These are phyloP conservation scores for Hippotragus niger DNA, from an alignment of 2,113 vertebrate species.

Conservation along the genomic window DNA sequence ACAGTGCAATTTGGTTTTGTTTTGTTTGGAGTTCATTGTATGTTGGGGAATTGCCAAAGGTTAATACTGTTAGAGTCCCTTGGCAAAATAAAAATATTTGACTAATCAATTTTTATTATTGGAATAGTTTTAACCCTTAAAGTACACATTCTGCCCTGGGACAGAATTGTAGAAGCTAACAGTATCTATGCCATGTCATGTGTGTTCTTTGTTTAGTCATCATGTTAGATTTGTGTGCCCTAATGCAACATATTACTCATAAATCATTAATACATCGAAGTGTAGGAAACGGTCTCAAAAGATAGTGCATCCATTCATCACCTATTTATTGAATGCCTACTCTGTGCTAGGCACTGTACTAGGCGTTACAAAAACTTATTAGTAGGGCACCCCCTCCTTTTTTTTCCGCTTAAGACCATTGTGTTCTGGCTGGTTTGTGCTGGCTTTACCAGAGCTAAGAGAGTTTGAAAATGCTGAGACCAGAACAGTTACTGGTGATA, in stretches of 20 bases:
- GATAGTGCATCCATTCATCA: neutral
- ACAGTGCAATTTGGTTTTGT: conserved; percentile 86
- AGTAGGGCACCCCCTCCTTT: neutral
- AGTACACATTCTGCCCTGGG: conserved; percentile 50
- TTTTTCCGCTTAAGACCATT: neutral
- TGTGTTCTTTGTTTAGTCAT: conserved; percentile 67
- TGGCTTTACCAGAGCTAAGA: neutral
- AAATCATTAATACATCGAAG: conserved; percentile 62
- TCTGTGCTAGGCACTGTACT: neutral
- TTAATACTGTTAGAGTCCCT: conserved; percentile 74
- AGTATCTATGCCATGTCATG: neutral
- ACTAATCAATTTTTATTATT: conserved; percentile 66
- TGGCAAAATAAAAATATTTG: conserved; percentile 74
- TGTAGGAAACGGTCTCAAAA: conserved; percentile 52
- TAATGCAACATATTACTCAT: conserved; percentile 63
- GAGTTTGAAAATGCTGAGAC: neutral
- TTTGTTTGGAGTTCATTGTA: conserved; percentile 70
- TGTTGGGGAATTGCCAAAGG: conserved; percentile 75
- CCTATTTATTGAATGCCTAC: conserved; percentile 65
- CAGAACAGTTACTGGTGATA: neutral
- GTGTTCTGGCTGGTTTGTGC: neutral
- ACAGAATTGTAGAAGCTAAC: conserved; percentile 70
- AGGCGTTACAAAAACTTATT: neutral
- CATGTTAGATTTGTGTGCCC: conserved; percentile 66
- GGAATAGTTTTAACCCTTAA: conserved; percentile 74